These are phyloP conservation scores for Mesochorus sp. DNA, from an alignment of 2,888 invertebrate species.

Conservation along the genomic window DNA sequence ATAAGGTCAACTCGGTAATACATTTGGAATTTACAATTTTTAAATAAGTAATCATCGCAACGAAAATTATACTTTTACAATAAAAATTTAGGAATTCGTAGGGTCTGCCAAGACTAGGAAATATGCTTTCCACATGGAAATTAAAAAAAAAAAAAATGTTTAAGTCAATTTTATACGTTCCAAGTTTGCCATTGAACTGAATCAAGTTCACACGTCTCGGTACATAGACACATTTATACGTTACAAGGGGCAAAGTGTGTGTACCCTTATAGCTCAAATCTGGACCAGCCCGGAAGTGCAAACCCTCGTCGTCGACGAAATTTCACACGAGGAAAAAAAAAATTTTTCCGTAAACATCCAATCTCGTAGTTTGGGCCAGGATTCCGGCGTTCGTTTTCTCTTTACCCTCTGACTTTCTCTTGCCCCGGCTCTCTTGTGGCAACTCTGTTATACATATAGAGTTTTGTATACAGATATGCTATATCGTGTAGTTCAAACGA, in stretches of 20 bases:
- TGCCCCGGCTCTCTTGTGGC: conserved; percentile 7
- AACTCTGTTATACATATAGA: conserved; percentile 18
- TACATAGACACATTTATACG: not conserved
- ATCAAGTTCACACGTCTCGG: not conserved
- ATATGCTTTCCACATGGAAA: too few species aligned
- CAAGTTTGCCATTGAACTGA: too few species aligned
- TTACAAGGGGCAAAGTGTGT: not conserved
- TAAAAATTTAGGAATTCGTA: too few species aligned
- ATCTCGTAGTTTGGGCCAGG: conserved; percentile 61
- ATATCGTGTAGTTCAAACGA: conserved; percentile 44
- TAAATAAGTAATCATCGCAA: too few species aligned
- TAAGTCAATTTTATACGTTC: too few species aligned
- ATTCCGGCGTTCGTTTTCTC: conserved; percentile 39
- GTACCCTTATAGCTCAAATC: conserved; percentile 23
- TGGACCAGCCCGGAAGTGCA: conserved; percentile 36
- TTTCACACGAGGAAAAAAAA: conserved; percentile 59
- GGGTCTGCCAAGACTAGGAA: too few species aligned
- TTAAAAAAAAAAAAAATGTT: too few species aligned
- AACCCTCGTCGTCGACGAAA: conserved; percentile 52
- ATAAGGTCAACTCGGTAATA: too few species aligned
- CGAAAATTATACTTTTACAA: too few species aligned
- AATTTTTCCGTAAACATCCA: conserved; percentile 66
- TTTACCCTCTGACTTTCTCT: conserved; percentile 9
- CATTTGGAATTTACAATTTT: too few species aligned
- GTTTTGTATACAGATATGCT: conserved; percentile 10